Evolutionary conservation across 2,113 vertebrate genomes (phyloP), one percentile per base, ranked within the genome.

Genomic region (Hippocampus barbouri): DNA sequence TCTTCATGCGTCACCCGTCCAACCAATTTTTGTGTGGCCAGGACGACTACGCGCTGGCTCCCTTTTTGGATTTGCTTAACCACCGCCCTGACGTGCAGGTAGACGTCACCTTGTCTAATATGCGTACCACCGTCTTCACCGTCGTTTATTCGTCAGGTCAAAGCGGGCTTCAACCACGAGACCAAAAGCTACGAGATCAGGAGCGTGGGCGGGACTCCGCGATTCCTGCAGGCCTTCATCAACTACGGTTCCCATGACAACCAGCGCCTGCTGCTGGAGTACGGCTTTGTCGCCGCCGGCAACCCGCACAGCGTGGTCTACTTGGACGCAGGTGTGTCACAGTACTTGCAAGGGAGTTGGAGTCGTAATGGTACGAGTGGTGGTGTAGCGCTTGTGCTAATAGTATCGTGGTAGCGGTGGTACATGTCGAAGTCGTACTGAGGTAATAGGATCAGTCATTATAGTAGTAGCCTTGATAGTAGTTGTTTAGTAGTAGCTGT

Each of bases 241-340:
- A 95, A 93, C 88, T 99, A 99, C 0, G 96, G 96, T 2, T 94
- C 91, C 70, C 96, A 99, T 16, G 97, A 97, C 45, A 97, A 94
- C 79, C 95, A 96, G 74, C 91, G 90, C 3, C 93, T 99, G 77
- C 87, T 99, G 66, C 81, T 99, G 11, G 96, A 99, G 70, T 99
- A 99, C 0, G 97, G 97, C 18, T 99, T 98, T 68, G 82, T 96
- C 20, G 87, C 93, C 6, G 0, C 5, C 23, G 10, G 16, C 8
- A 99, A 98, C 74, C 96, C 94, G n/a, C 94, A 99, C 34, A 93
- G 93, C 16, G 94, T 93, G 2, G 95, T 97, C 69, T 92, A 93
- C 30, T 91, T 98, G 63, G 83, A 93, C 1, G 27, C 84, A 93
- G 95, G 97, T 98, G 68, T 14, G 54, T 38, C 14, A 8, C 23